Evolutionary conservation across 1,140 invertebrate genomes (phyloP).

Genomic region (Sinonovacula constricta): DNA sequence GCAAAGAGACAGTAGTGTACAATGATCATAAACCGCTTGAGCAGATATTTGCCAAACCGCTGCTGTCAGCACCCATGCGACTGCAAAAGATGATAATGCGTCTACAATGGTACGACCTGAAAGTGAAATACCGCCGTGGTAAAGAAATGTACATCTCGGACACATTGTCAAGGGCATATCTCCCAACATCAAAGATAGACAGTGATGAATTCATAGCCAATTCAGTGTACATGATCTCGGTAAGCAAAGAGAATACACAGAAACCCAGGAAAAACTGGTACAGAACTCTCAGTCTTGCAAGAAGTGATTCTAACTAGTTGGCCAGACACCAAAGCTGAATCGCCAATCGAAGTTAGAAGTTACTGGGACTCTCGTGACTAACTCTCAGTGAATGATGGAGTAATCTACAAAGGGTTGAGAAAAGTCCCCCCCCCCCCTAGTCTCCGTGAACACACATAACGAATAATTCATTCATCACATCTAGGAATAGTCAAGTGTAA

Average conservation of each 20-base stretch:
- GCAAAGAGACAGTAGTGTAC: constrained; percentile 50
- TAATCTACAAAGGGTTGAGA: background rate
- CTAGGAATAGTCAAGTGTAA: background rate
- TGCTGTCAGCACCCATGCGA: constrained; percentile 59
- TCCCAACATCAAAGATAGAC: background rate
- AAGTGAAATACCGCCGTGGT: constrained; percentile 70
- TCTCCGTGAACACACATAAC: background rate
- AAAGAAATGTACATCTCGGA: constrained; percentile 77
- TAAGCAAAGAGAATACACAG: background rate
- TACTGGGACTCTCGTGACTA: constrained; percentile 1
- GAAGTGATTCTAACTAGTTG: background rate
- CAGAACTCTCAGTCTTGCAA: background rate
- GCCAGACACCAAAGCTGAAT: background rate
- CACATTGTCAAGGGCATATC: constrained; percentile 55
- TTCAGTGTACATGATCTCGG: background rate
- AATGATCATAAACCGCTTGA: constrained; percentile 76
- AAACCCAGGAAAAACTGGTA: background rate
- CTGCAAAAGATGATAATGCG: constrained; percentile 77
- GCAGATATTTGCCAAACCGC: constrained; percentile 74
- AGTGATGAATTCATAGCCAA: too few species aligned
- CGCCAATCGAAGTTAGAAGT: constrained; percentile 3
- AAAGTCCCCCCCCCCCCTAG: background rate
- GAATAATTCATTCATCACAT: background rate
- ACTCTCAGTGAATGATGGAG: background rate
- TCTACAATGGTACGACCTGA: constrained; percentile 76